Evolutionary conservation across 2,113 vertebrate species (phyloP), one percentile per base, ranked within the genome.

Genomic region (Hippocampus barbouri): DNA sequence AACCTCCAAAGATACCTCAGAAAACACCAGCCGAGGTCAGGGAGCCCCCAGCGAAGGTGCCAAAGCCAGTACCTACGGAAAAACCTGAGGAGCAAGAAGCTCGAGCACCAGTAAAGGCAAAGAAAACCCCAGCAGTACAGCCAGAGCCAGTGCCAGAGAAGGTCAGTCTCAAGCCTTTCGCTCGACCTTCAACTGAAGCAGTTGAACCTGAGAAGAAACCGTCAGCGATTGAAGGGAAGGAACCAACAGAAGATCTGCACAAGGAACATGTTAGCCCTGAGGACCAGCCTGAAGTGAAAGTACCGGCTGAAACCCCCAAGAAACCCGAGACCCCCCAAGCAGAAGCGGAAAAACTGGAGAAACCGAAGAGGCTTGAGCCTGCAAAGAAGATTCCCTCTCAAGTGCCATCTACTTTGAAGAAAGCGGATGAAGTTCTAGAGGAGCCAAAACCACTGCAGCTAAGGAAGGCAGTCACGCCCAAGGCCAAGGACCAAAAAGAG

Each of bases 131-230:
- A 65, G 77, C 85, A 76, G 60, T 74, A 43, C 87, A 92, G 23
- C 67, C 83, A 25, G 91, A 91, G 72, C 53, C 53, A 1, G 91
- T 90, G 40, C 77, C 63, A 0, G 66, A 92, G 14, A 87, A 91
- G 70, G 62, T 93, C 10, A 87, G 89, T 70, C 77, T 92, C 34
- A 93, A 93, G 40, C 88, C 93, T 14, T 82, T 92, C 66, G 64
- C 83, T 18, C 90, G 70, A 23, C 80, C 83, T 27, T 71, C 93
- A 54, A 93, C 94, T 91, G 92, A 93, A 64, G 92, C 90, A 76
- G 90, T 53, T 59, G 80, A 85, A 41, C 79, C 80, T 10, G 78
- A 86, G 41, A 87, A 86, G 66, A 86, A 86, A 77, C 91, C 92
- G 73, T 87, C 87, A 85, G 90, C 92, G 75, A 89, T 89, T 54